Evolutionary conservation across 2,113 vertebrate species (phyloP).

Genomic region (Ceyx margarethae): DNA sequence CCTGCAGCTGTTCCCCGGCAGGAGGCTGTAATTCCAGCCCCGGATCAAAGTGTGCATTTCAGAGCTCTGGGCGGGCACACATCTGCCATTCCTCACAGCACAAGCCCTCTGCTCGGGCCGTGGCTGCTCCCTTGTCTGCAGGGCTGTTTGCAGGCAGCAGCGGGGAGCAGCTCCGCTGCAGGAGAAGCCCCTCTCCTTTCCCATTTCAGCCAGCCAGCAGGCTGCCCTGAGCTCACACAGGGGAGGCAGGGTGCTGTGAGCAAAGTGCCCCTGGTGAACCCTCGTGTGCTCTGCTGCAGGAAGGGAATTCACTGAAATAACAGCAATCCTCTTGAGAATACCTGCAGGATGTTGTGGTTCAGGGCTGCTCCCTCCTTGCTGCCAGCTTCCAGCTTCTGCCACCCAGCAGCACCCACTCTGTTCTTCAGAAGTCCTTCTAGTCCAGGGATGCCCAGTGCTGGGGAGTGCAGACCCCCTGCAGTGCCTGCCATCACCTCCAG

Average conservation of each 20-base stretch:
- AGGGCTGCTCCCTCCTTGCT: neutral
- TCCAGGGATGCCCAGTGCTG: neutral
- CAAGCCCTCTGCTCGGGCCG: conserved; percentile 9
- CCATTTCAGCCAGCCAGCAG: neutral
- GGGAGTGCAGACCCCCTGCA: neutral
- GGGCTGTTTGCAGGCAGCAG: too few species aligned
- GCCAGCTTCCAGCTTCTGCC: neutral
- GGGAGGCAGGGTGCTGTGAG: neutral
- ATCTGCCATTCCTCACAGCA: conserved; percentile 8
- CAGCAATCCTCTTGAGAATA: neutral
- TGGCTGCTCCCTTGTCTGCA: neutral
- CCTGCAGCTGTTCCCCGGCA: conserved; percentile 50
- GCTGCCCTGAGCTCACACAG: neutral
- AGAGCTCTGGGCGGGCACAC: conserved; percentile 14
- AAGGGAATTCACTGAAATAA: neutral
- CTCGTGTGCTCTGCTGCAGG: neutral
- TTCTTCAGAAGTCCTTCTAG: neutral
- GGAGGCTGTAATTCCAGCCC: conserved; percentile 55
- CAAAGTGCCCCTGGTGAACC: neutral
- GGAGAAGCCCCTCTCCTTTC: too few species aligned
- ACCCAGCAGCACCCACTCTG: accelerated
- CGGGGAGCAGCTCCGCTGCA: too few species aligned
- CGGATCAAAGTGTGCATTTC: conserved; percentile 49
- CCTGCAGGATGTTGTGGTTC: neutral
- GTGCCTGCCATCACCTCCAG: neutral